phyloP scores from a whole-genome alignment of 2,888 invertebrate species.

The Tortrix viridana region DNA sequence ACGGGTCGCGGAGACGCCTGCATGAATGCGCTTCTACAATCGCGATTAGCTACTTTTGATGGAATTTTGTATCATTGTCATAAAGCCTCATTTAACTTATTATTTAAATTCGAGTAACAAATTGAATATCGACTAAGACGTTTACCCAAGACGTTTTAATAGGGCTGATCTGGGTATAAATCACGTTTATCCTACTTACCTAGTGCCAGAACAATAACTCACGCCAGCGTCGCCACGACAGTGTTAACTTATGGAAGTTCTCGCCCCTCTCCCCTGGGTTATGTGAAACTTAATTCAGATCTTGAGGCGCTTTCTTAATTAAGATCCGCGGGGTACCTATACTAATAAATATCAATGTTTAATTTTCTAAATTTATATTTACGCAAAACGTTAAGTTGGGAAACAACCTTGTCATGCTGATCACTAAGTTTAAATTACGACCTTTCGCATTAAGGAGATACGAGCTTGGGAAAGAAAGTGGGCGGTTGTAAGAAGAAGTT shows the following conservation, averaged over 20 bases:
- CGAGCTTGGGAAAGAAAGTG: no score
- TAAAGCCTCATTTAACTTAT: not conserved
- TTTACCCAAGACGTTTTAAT: not conserved
- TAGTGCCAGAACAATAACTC: slow-evolving; percentile 63
- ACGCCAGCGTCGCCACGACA: slow-evolving; percentile 43
- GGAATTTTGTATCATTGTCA: not conserved
- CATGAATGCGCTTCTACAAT: slow-evolving; percentile 1
- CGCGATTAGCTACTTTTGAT: slow-evolving; percentile 5
- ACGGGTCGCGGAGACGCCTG: slow-evolving; percentile 26
- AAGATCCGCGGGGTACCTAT: slow-evolving; percentile 47
- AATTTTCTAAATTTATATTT: no score
- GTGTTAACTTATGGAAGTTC: slow-evolving; percentile 45
- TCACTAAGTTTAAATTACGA: no score
- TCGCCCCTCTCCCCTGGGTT: slow-evolving; percentile 54
- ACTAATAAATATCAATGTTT: slow-evolving; percentile 28
- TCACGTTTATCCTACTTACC: slow-evolving; percentile 63
- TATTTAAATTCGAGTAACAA: not conserved
- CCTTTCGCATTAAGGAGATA: no score
- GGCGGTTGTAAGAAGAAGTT: slow-evolving; percentile 35
- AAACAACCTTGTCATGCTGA: no score
- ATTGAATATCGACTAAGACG: not conserved
- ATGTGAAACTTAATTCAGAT: slow-evolving; percentile 63
- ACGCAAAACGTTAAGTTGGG: no score
- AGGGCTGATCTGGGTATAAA: slow-evolving; percentile 43
- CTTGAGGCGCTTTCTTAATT: slow-evolving; percentile 69